These are phyloP conservation scores for Pemphredon lugubris DNA, from an alignment of 2,888 invertebrate genomes.

Conservation along the genomic window DNA sequence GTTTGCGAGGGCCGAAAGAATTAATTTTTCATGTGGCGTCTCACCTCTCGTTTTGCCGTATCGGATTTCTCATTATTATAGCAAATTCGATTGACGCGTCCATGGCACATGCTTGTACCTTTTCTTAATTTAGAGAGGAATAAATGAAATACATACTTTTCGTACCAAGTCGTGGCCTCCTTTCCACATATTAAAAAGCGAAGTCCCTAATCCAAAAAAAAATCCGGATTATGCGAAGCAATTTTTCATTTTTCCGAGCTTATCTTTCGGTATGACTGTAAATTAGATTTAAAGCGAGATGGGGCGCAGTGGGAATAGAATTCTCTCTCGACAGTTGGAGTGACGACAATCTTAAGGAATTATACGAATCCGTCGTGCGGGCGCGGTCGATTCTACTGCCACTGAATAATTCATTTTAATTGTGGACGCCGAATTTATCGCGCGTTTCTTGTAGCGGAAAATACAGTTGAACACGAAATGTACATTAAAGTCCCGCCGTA, in stretches of 20 bases:
- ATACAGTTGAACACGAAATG: constrained; percentile 16
- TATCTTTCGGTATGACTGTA: constrained; percentile 8
- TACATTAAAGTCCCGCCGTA: neutral
- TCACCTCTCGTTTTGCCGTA: too few species aligned
- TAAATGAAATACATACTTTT: too few species aligned
- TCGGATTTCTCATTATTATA: too few species aligned
- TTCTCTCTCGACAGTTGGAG: constrained; percentile 19
- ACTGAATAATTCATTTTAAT: constrained; percentile 70
- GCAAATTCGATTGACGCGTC: too few species aligned
- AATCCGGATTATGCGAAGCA: neutral
- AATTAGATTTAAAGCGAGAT: constrained; percentile 16
- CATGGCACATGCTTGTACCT: too few species aligned
- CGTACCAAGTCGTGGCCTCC: too few species aligned
- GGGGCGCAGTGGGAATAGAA: constrained; percentile 14
- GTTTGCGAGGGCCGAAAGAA: too few species aligned
- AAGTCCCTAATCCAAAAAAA: neutral
- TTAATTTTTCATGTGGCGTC: too few species aligned
- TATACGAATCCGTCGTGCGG: constrained; percentile 39
- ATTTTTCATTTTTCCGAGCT: constrained; percentile 5
- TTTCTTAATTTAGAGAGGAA: too few species aligned
- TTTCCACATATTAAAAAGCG: too few species aligned
- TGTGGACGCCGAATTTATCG: constrained; percentile 63
- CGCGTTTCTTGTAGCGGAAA: constrained; percentile 41
- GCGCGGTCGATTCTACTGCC: constrained; percentile 40
- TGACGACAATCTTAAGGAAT: constrained; percentile 32